Evolutionary conservation across 2,888 invertebrate genomes (phyloP).

Genomic region (Clunio marinus): DNA sequence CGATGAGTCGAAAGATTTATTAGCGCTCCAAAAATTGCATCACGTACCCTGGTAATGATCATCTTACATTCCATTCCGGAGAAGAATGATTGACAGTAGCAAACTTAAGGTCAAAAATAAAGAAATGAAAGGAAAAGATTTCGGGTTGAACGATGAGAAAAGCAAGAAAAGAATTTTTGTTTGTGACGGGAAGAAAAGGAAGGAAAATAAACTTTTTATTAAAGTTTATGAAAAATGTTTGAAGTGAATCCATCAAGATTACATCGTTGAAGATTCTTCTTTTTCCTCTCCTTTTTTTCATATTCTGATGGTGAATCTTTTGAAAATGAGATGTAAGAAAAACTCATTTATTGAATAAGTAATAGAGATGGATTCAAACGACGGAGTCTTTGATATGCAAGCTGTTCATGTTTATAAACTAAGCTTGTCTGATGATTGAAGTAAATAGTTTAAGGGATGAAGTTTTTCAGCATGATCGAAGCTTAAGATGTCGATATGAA

Average conservation of each 20-base stretch:
- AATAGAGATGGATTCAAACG: background rate
- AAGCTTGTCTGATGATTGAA: too few species aligned
- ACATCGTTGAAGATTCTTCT: background rate
- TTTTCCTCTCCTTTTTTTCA: background rate
- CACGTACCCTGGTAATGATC: constrained; percentile 23
- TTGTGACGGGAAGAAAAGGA: background rate
- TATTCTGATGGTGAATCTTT: too few species aligned
- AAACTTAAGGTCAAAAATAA: background rate
- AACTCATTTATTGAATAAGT: constrained; percentile 16
- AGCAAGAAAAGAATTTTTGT: background rate
- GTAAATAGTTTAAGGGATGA: too few species aligned
- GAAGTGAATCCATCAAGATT: constrained; percentile 25
- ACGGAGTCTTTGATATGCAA: too few species aligned
- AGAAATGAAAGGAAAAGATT: background rate
- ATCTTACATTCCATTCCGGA: background rate
- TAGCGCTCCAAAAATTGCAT: background rate
- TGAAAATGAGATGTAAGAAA: background rate
- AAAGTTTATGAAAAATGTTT: constrained; percentile 22
- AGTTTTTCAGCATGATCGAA: too few species aligned
- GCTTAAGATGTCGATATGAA: too few species aligned
- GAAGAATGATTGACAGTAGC: constrained; percentile 12
- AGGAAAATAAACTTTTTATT: background rate
- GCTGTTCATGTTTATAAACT: background rate
- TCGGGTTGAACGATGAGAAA: background rate
- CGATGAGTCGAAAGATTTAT: constrained; percentile 7